phyloP scores from a whole-genome alignment of 2,888 invertebrate genomes.

The Tachystola acroxantha region DNA sequence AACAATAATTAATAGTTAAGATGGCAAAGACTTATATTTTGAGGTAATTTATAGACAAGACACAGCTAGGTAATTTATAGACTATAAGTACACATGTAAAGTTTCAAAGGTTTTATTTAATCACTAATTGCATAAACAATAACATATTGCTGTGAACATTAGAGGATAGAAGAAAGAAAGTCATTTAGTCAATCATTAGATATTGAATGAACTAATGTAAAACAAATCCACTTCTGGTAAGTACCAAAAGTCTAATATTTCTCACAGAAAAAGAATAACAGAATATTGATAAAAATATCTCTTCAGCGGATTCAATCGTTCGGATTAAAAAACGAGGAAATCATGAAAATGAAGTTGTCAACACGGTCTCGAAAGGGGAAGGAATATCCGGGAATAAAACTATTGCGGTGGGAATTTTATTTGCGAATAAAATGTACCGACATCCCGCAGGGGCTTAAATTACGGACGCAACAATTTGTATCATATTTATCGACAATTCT shows the following conservation, averaged over 20 bases:
- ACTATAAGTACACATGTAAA: no score
- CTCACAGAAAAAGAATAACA: background rate
- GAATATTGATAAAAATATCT: background rate
- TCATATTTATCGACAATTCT: conserved; percentile 1
- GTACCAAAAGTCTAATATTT: background rate
- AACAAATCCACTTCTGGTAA: no score
- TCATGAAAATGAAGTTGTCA: conserved; percentile 46
- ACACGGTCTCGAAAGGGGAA: conserved; percentile 23
- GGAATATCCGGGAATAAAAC: conserved; percentile 27
- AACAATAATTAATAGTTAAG: no score
- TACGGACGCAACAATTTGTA: conserved; percentile 18
- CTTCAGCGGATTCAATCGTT: conserved; percentile 33
- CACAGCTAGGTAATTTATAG: no score
- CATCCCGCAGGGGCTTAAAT: conserved; percentile 23
- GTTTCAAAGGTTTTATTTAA: no score
- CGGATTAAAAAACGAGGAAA: conserved; percentile 37
- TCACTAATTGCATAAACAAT: no score
- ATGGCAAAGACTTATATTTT: no score
- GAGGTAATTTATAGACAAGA: no score
- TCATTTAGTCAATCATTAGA: no score
- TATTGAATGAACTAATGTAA: no score
- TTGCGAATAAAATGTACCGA: conserved; percentile 27
- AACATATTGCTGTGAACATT: no score
- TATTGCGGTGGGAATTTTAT: conserved; percentile 33
- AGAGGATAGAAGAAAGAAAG: no score